Percentiles rank a stretch among this genome's conserved stretches.
Evolutionary conservation across 2,888 invertebrate species (phyloP).

Genomic region (Cacoxenus indagator): DNA sequence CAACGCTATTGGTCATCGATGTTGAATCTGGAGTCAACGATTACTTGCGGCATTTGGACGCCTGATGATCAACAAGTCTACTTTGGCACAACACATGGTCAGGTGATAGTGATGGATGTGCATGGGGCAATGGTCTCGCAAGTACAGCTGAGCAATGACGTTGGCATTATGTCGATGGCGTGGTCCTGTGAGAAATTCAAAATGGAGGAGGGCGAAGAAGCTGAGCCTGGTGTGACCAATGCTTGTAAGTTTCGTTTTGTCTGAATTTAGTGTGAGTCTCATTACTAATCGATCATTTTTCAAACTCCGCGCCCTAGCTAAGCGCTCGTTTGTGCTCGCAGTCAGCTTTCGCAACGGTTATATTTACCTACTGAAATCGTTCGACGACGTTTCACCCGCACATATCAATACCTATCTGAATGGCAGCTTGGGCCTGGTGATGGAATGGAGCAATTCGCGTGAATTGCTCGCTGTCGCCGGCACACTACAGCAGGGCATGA

Average conservation of each 20-base stretch:
- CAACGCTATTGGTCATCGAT: constrained; percentile 99
- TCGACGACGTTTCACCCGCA: constrained; percentile 93
- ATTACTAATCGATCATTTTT: not conserved
- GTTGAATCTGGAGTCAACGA: constrained; percentile 92
- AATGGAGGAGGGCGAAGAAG: constrained; percentile 94
- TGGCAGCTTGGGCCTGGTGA: constrained; percentile 82
- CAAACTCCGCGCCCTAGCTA: constrained; percentile 66
- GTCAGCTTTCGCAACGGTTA: constrained; percentile 92
- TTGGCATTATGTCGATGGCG: constrained; percentile 91
- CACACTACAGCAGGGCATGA: constrained; percentile 71
- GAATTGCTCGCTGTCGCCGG: constrained; percentile 94
- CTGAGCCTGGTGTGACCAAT: constrained; percentile 74
- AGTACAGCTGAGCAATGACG: constrained; percentile 87
- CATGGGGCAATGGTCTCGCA: constrained; percentile 96
- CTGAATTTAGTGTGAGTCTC: not conserved
- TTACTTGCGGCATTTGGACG: constrained; percentile 98
- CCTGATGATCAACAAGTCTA: constrained; percentile 98
- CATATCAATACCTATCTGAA: constrained; percentile 84
- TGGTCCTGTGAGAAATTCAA: constrained; percentile 99
- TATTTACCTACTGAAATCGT: constrained; percentile 89
- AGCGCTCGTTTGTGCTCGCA: constrained; percentile 83
- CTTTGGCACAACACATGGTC: constrained; percentile 94
- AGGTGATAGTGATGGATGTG: constrained; percentile 96
- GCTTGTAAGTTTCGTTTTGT: constrained; percentile 64
- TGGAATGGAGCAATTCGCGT: constrained; percentile 97